Evolutionary conservation across 2,888 invertebrate genomes (phyloP).

Genomic region (Drosophila borealis): DNA sequence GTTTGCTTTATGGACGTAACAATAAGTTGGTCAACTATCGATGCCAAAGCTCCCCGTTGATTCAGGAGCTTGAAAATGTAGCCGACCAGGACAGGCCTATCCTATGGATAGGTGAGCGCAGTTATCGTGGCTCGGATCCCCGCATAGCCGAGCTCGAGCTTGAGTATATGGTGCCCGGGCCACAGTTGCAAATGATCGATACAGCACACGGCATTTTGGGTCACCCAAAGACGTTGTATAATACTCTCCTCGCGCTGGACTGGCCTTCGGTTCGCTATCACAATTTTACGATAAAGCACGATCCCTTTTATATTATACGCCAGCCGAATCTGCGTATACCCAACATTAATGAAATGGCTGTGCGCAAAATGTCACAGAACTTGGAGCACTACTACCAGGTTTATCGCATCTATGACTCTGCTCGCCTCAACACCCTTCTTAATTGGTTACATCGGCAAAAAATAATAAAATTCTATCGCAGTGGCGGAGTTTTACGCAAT

Average conservation of each 20-base stretch:
- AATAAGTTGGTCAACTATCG: constrained; percentile 80
- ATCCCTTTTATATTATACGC: constrained; percentile 78
- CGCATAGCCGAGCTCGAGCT: constrained; percentile 80
- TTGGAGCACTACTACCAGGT: constrained; percentile 71
- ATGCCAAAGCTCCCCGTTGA: constrained; percentile 79
- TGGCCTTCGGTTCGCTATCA: constrained; percentile 73
- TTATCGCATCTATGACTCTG: constrained; percentile 45
- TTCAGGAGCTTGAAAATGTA: constrained; percentile 77
- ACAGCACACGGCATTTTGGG: constrained; percentile 82
- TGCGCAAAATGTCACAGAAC: constrained; percentile 43
- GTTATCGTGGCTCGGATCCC: constrained; percentile 81
- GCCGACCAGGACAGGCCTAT: constrained; percentile 73
- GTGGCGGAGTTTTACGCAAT: constrained; percentile 1
- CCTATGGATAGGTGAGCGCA: constrained; percentile 82
- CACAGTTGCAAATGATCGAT: constrained; percentile 78
- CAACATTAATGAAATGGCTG: constrained; percentile 52
- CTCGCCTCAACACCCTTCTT: constrained; percentile 15
- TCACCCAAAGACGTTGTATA: constrained; percentile 78
- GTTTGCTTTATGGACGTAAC: constrained; percentile 78
- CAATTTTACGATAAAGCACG: constrained; percentile 69
- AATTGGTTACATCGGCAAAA: constrained; percentile 62
- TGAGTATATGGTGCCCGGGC: constrained; percentile 81
- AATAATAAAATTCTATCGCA: constrained; percentile 3
- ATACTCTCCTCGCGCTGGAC: constrained; percentile 76
- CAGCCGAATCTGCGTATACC: constrained; percentile 68